A percentile compares a stretch with the other conserved stretches of the same genome.
phyloP scores from a whole-genome alignment of 2,888 invertebrate genomes.

The Lagria hirta region DNA sequence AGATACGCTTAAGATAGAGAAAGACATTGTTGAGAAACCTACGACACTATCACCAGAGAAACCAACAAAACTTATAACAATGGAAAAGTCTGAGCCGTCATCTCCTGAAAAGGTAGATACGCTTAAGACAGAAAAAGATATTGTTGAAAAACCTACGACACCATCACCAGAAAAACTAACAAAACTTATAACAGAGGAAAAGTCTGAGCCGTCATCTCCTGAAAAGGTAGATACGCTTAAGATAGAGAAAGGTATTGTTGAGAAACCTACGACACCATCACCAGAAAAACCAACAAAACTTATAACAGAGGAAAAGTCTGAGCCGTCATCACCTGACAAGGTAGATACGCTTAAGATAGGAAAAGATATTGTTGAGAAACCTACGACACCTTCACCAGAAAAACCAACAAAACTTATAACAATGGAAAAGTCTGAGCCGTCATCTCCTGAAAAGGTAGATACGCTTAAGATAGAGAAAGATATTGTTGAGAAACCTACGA shows the following conservation, averaged over 20 bases:
- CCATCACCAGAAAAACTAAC: too few species aligned
- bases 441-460: conserved; percentile 11
- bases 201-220: too few species aligned
- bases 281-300: conserved; percentile 4
- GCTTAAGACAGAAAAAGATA: too few species aligned
- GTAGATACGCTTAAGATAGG: background rate
- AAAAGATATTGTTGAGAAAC: background rate
- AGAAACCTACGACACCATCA: too few species aligned
- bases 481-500: background rate
- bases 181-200: too few species aligned
- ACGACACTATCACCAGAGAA: conserved; percentile 14
- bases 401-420: conserved; percentile 9
- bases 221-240: too few species aligned
- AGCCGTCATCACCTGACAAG: conserved; percentile 1
- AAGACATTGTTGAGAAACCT: conserved; percentile 5
- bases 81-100: too few species aligned
- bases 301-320: background rate
- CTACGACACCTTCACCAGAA: conserved; percentile 1
- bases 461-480: conserved; percentile 1
- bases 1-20: background rate
- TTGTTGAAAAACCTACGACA: too few species aligned
- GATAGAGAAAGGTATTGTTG: too few species aligned
- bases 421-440: conserved; percentile 10
- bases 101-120: too few species aligned
- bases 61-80: conserved; percentile 7